Evolutionary conservation across 2,888 invertebrate genomes (phyloP), one percentile per base, ranked within the genome.

Genomic region (Heteropelma amictum): DNA sequence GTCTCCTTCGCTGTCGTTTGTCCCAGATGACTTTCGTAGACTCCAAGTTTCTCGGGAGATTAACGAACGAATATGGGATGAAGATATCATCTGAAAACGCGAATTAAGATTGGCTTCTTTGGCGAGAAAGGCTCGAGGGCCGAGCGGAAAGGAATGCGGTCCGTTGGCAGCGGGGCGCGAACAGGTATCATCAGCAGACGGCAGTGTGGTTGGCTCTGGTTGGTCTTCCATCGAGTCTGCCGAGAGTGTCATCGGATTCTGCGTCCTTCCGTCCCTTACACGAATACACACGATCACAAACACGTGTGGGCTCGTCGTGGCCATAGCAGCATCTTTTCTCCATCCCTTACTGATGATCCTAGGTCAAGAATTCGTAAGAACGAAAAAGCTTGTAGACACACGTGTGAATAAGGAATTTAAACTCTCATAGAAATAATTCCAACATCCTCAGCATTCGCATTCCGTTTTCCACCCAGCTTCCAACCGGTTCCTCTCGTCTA

Each of bases 161-260:
- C 75, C 67, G 56, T 75, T 63, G 67, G 67, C 49, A 67, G 75
- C 56, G 49, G 42, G 64, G 53, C 64, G 60, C 69, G 74, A 75
- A 71, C 75, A 71, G 75, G 75, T 71, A 75, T 71, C 56, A 56
- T n/a, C n/a, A n/a, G n/a, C 71, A 51, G 56, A 58, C n/a, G 12
- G 19, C 17, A n/a, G 58, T 61, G 75, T 58, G 68, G 60, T 69
- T 38, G 63, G 28, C 19, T 42, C 28, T 65, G 38, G 53, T 47
- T 10, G 14, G 56, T 67, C 67, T 38, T 58, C 19, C 54, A 33
- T 23, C 35, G 26, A 38, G 26, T 17, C 61, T 54, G 76, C 72
- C 69, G n/a, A 70, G 67, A 53, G 71, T 76, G 79, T 78, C 77
- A 61, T 76, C 73, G 72, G 72, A 76, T 77, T 74, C 69, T 77